Evolutionary conservation across 2,888 invertebrate species (phyloP).

Genomic region (Idaea aversata): DNA sequence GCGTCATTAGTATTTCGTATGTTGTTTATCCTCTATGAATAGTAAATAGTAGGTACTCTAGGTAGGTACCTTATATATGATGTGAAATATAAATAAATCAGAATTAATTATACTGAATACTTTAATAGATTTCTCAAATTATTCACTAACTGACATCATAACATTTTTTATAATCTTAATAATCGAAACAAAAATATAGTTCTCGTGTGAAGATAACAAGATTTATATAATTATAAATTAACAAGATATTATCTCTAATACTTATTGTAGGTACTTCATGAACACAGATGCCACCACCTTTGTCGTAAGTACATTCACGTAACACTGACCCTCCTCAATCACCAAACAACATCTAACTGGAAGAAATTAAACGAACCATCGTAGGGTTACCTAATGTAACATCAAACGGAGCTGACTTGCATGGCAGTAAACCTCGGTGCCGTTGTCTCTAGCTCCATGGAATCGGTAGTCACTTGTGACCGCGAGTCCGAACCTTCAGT

Average conservation of each 20-base stretch:
- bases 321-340: conserved; percentile 6
- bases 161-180: conserved; percentile 12
- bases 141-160: conserved; percentile 4
- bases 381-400: background rate
- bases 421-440: conserved; percentile 77
- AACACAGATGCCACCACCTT: conserved; percentile 16
- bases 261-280: conserved; percentile 5
- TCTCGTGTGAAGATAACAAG: background rate
- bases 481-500: conserved; percentile 71
- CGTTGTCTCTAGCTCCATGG: conserved; percentile 73
- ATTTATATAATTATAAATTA: conserved; percentile 1
- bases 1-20: background rate
- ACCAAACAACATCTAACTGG: conserved; percentile 10
- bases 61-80: background rate
- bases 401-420: conserved; percentile 81
- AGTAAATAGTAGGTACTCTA: background rate
- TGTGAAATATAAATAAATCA: background rate
- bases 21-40: background rate
- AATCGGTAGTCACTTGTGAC: conserved; percentile 74
- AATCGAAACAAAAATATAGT: conserved; percentile 12
- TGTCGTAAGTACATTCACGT: background rate
- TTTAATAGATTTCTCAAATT: conserved; percentile 10
- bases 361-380: conserved; percentile 12
- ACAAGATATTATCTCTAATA: conserved; percentile 3
- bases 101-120: conserved; percentile 12